A percentile compares a stretch with the other conserved stretches of the same genome.
Evolutionary conservation across 2,113 vertebrate genomes (phyloP).

Genomic region (Tetrax tetrax): DNA sequence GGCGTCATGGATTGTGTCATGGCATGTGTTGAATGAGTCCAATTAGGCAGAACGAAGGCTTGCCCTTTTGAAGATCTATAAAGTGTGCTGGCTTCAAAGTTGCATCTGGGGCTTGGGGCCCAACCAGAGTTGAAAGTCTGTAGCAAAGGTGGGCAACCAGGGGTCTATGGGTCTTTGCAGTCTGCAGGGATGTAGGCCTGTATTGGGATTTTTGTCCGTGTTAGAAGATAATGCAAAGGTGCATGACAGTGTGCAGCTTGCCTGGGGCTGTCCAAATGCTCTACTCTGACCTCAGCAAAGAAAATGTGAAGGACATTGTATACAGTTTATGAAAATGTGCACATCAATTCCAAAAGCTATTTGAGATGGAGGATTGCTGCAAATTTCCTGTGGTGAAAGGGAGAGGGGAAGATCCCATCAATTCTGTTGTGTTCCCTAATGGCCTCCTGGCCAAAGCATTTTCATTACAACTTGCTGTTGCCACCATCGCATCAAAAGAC

Average conservation of each 20-base stretch:
- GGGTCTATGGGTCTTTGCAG: neutral
- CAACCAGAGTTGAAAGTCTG: neutral
- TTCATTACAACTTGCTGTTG: neutral
- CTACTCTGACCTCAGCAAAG: neutral
- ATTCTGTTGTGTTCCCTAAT: neutral
- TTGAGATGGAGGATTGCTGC: neutral
- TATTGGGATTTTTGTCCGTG: neutral
- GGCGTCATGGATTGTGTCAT: neutral
- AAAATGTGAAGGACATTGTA: neutral
- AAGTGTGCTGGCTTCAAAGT: neutral
- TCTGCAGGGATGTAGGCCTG: neutral
- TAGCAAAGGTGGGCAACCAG: neutral
- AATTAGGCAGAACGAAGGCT: neutral
- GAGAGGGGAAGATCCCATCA: neutral
- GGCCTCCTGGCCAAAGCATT: neutral
- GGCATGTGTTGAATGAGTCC: neutral
- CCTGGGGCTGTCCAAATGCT: neutral
- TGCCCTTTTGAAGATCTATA: neutral
- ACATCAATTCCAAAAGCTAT: neutral
- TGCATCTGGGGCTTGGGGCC: neutral
- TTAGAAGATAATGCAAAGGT: neutral
- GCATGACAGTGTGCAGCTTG: neutral
- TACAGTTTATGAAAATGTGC: rapidly evolving
- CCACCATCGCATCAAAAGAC: neutral
- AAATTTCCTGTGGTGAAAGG: neutral